Evolutionary conservation across 2,797 vertebrate genomes (phyloP).

Genomic region (Myioborus melanocephalus): DNA sequence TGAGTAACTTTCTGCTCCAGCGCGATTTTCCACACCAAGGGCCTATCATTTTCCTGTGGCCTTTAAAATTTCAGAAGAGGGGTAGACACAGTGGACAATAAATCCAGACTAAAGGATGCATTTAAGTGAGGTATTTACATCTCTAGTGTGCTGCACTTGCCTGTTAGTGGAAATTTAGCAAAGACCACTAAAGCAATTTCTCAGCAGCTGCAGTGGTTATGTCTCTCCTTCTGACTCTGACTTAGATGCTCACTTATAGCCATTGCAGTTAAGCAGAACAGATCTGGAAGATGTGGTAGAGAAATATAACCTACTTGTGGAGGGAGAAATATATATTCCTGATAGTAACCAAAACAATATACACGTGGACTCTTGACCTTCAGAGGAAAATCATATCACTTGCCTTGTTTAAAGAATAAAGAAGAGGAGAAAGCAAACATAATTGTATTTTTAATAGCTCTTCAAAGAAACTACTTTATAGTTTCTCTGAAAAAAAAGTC

Average conservation of each 20-base stretch:
- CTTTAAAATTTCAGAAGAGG: constrained; percentile 25
- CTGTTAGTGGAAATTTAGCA: not conserved
- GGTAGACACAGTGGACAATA: not conserved
- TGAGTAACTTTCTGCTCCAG: constrained; percentile 15
- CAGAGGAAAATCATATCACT: not conserved
- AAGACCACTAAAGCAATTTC: not conserved
- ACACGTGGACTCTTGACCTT: not conserved
- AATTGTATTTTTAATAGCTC: not conserved
- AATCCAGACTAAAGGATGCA: not conserved
- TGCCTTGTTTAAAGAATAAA: not conserved
- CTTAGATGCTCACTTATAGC: not conserved
- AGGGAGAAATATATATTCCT: not conserved
- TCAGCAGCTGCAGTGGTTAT: not conserved
- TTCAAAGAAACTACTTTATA: not conserved
- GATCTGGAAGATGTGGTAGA: not conserved
- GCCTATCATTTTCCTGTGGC: not conserved
- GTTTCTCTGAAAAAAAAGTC: not conserved
- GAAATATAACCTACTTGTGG: not conserved
- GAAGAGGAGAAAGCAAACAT: not conserved
- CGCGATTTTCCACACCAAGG: not conserved
- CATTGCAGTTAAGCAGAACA: not conserved
- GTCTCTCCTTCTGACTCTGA: not conserved
- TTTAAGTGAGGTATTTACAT: constrained; percentile 10
- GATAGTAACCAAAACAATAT: not conserved
- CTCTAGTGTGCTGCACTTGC: not conserved